Conservation (phyloP, 2,888 invertebrate species). For the Oxyteleia sp. region DNA sequence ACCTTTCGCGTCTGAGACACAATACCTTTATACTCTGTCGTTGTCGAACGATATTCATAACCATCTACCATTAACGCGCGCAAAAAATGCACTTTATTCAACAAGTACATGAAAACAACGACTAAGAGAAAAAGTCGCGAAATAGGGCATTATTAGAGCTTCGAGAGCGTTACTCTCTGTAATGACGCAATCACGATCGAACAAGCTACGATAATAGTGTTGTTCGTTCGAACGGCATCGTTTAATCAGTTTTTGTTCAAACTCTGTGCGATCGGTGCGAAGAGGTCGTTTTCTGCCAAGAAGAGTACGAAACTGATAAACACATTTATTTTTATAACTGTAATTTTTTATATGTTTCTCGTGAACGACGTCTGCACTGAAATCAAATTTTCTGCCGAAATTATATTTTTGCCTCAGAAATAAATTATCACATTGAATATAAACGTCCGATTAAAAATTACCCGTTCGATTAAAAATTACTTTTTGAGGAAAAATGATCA, state of each 20-base stretch:
- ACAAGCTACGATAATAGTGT: constrained; percentile 68
- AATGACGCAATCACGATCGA: constrained; percentile 67
- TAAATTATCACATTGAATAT: no score
- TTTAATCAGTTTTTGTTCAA: constrained; percentile 68
- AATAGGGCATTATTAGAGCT: constrained; percentile 67
- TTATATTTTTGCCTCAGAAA: no score
- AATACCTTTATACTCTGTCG: constrained; percentile 32
- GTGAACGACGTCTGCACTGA: no score
- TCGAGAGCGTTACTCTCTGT: constrained; percentile 52
- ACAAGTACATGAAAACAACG: constrained; percentile 58
- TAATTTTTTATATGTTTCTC: constrained; percentile 13
- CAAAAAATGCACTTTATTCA: constrained; percentile 41
- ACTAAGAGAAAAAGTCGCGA: constrained; percentile 65
- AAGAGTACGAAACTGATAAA: constrained; percentile 33
- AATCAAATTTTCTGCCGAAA: no score
- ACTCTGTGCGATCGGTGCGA: constrained; percentile 61
- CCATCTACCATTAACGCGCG: constrained; percentile 24
- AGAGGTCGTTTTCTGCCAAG: constrained; percentile 57
- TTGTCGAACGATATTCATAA: constrained; percentile 44
- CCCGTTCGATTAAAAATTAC: no score
- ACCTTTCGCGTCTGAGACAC: constrained; percentile 31
- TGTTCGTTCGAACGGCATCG: constrained; percentile 62
- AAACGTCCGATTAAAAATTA: no score
- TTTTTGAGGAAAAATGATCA: no score
- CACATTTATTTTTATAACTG: constrained; percentile 41